Percentiles rank a stretch among this genome's conserved stretches.
These are phyloP conservation scores for Graptemys geographica DNA, from an alignment of 2,797 vertebrate genomes.

Conservation along the genomic window DNA sequence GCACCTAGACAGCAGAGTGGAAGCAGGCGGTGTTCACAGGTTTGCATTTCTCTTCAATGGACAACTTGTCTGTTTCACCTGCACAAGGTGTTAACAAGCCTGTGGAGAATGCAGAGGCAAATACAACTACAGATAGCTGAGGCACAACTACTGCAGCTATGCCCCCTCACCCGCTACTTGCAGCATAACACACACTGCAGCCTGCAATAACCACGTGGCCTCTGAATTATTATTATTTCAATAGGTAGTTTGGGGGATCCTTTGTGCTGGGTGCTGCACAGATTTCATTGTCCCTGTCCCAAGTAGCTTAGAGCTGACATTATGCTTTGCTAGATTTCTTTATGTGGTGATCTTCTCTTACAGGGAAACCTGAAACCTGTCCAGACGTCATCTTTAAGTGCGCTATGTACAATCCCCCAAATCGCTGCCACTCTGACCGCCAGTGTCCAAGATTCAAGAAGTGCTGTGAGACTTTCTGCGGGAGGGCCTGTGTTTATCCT, in stretches of 20 bases:
- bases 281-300: neutral
- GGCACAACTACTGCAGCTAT: neutral
- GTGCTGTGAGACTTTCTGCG: rapidly evolving
- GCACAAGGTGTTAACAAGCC: neutral
- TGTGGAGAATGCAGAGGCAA: neutral
- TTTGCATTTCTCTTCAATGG: neutral
- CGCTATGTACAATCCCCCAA: rapidly evolving
- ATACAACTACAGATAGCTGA: neutral
- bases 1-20: neutral
- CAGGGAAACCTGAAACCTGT: conserved; percentile 40
- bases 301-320: neutral
- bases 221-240: neutral
- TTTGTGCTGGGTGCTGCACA: neutral
- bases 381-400: rapidly evolving
- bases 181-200: neutral
- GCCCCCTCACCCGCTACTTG: neutral
- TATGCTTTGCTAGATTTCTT: neutral
- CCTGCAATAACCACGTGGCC: neutral
- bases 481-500: rapidly evolving
- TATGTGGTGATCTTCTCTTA: neutral
- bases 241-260: neutral
- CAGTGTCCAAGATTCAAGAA: rapidly evolving
- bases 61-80: neutral
- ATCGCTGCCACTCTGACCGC: rapidly evolving
- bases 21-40: neutral